These are phyloP conservation scores for Ceratothoa steindachneri DNA, from an alignment of 2,888 invertebrate genomes.

Conservation along the genomic window DNA sequence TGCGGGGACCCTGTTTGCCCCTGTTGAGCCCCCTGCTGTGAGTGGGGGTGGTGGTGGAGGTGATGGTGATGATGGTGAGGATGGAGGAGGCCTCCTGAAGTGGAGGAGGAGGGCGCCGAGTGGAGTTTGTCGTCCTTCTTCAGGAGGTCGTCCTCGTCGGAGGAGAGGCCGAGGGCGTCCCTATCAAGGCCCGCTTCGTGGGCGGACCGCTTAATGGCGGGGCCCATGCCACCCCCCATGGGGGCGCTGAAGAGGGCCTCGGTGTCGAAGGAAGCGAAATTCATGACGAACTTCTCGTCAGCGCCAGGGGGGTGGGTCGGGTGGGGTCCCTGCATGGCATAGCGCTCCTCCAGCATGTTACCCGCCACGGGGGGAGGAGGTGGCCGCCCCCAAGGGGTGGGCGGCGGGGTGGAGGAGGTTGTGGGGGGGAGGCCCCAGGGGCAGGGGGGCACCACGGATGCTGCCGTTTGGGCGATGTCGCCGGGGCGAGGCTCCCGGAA, in stretches of 20 bases:
- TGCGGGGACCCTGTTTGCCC: not conserved
- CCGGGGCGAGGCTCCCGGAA: no score
- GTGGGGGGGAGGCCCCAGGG: not conserved
- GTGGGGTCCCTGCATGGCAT: not conserved
- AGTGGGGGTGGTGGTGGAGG: not conserved
- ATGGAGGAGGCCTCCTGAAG: slow-evolving; percentile 29
- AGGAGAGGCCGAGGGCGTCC: slow-evolving; percentile 41
- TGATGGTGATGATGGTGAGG: slow-evolving; percentile 21
- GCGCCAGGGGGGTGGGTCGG: slow-evolving; percentile 40
- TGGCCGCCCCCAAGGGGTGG: not conserved
- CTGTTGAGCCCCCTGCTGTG: not conserved
- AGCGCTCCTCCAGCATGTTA: slow-evolving; percentile 29
- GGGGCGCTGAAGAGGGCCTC: slow-evolving; percentile 40
- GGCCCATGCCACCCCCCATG: slow-evolving; percentile 33
- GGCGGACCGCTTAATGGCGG: slow-evolving; percentile 43
- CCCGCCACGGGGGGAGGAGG: not conserved
- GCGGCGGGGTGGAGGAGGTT: not conserved
- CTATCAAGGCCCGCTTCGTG: slow-evolving; percentile 46
- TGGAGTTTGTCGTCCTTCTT: slow-evolving; percentile 14
- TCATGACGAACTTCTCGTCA: slow-evolving; percentile 46
- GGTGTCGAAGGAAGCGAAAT: slow-evolving; percentile 42
- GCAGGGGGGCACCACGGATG: no score
- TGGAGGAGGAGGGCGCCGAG: slow-evolving; percentile 34
- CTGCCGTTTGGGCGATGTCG: no score
- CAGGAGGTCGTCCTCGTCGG: slow-evolving; percentile 47